phyloP scores from a whole-genome alignment of 2,113 vertebrate genomes.

The Plestiodon gilberti region DNA sequence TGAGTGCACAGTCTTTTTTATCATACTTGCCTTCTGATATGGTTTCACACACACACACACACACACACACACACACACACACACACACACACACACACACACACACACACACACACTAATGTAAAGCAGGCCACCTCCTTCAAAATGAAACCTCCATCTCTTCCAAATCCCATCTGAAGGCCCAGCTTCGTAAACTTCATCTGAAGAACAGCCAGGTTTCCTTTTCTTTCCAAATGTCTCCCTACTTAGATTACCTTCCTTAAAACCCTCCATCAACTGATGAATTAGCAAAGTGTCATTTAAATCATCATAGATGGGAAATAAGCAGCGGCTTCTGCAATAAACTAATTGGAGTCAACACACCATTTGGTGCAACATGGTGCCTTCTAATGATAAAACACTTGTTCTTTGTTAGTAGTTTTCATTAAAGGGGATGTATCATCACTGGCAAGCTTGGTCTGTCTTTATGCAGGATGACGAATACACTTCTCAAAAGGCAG shows the following conservation, averaged over 20 bases:
- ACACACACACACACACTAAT: not conserved
- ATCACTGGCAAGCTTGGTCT: not conserved
- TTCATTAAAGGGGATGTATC: slow-evolving; percentile 16
- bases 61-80: no score
- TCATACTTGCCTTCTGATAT: not conserved
- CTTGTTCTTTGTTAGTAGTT: slow-evolving; percentile 9
- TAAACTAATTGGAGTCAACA: not conserved
- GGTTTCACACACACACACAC: not conserved
- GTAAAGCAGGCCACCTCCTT: not conserved
- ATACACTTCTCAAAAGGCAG: not conserved
- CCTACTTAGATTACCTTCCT: not conserved
- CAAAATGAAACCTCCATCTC: not conserved
- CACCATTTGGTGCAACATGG: slow-evolving; percentile 15
- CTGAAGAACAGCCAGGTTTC: not conserved
- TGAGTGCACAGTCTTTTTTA: not conserved
- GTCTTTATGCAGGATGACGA: slow-evolving; percentile 6
- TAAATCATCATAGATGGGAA: slow-evolving; percentile 8
- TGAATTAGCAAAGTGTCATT: not conserved
- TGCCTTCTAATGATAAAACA: not conserved
- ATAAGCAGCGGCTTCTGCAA: not conserved
- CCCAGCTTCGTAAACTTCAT: slow-evolving; percentile 2
- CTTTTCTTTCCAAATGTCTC: not conserved
- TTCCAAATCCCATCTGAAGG: slow-evolving; percentile 10
- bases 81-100: no score
- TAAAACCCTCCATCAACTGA: not conserved